Conservation (phyloP, 2,888 invertebrate species). For the Drosophila quinaria region DNA sequence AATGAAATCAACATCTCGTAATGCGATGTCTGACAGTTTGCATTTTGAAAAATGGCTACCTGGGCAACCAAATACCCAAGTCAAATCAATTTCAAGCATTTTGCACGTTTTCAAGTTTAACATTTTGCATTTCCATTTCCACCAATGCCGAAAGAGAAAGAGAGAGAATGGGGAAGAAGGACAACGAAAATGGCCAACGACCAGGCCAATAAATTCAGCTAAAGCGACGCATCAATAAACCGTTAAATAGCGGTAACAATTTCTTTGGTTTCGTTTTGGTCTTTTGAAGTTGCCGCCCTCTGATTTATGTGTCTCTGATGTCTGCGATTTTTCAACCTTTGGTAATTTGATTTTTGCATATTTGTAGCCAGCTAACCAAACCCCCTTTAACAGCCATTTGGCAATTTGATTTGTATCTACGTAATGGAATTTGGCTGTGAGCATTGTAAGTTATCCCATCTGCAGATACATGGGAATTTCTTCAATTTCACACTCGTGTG, state of each 20-base stretch:
- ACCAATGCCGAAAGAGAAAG: neutral
- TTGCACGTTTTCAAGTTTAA: slow-evolving; percentile 57
- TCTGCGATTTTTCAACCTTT: slow-evolving; percentile 76
- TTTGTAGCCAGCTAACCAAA: slow-evolving; percentile 28
- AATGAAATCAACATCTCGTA: slow-evolving; percentile 31
- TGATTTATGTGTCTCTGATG: slow-evolving; percentile 80
- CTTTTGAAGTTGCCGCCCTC: slow-evolving; percentile 54
- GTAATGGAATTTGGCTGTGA: slow-evolving; percentile 70
- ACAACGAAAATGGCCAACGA: slow-evolving; percentile 56
- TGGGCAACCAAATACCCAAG: slow-evolving; percentile 45
- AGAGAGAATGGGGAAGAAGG: neutral
- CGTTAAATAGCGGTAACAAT: slow-evolving; percentile 81
- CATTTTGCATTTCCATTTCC: slow-evolving; percentile 48
- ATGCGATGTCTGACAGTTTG: slow-evolving; percentile 25
- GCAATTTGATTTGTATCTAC: slow-evolving; percentile 77
- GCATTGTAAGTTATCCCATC: slow-evolving; percentile 49
- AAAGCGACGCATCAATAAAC: slow-evolving; percentile 80
- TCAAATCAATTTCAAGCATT: slow-evolving; percentile 59
- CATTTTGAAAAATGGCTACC: slow-evolving; percentile 49
- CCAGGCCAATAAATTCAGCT: slow-evolving; percentile 73
- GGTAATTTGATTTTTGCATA: slow-evolving; percentile 78
- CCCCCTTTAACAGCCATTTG: slow-evolving; percentile 32
- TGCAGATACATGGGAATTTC: slow-evolving; percentile 49
- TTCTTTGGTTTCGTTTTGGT: slow-evolving; percentile 62
- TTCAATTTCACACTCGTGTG: slow-evolving; percentile 3